Evolutionary conservation across 1,140 invertebrate species (phyloP).

Genomic region (Calephelis nemesis): DNA sequence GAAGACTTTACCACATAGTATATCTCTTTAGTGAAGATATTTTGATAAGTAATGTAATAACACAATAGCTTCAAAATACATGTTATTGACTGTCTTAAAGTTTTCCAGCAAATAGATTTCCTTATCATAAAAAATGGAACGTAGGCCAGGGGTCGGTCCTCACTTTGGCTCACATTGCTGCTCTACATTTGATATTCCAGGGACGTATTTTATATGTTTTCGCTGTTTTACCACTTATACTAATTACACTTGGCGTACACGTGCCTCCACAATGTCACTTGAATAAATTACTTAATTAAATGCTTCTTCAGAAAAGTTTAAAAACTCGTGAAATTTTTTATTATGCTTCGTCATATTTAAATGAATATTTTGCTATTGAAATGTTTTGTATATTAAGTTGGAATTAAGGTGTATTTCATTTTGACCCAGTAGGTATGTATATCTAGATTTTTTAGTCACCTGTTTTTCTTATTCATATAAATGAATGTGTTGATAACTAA

Average conservation of each 20-base stretch:
- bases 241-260: conserved; percentile 45
- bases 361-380: neutral
- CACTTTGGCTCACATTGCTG: conserved; percentile 55
- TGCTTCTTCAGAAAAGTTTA: neutral
- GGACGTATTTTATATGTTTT: conserved; percentile 49
- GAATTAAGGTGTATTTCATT: too few species aligned
- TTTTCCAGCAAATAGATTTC: conserved; percentile 21
- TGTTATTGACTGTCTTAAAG: too few species aligned
- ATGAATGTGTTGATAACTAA: too few species aligned
- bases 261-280: conserved; percentile 13
- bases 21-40: too few species aligned
- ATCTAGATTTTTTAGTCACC: too few species aligned
- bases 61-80: too few species aligned
- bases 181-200: conserved; percentile 32
- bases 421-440: too few species aligned
- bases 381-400: too few species aligned
- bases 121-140: conserved; percentile 69
- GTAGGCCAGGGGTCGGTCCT: conserved; percentile 56
- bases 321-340: neutral
- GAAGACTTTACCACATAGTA: too few species aligned
- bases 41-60: too few species aligned
- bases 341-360: neutral
- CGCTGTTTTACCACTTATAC: conserved; percentile 50
- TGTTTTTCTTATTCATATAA: too few species aligned
- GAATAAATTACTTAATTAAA: conserved; percentile 14